phyloP scores from a whole-genome alignment of 2,888 invertebrate species.

The Drosophila prolongata region DNA sequence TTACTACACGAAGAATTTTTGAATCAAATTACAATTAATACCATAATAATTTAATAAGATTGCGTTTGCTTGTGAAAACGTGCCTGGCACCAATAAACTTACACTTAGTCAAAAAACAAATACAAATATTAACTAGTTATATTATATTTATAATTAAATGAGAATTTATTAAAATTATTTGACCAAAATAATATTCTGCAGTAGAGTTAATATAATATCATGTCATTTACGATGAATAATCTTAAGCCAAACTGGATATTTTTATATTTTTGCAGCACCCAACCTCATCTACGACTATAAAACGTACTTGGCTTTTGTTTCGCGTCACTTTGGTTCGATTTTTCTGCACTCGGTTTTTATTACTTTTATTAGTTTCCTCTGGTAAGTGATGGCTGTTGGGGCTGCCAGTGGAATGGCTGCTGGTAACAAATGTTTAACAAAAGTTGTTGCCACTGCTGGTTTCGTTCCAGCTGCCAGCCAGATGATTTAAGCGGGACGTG shows the following conservation, averaged over 20 bases:
- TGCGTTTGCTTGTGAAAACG: not conserved
- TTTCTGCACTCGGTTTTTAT: slow-evolving; percentile 50
- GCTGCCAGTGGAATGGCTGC: slow-evolving; percentile 40
- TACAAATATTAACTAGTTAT: no score
- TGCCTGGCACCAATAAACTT: not conserved
- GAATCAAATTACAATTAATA: slow-evolving; percentile 2
- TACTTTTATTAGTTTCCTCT: slow-evolving; percentile 55
- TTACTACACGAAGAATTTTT: not conserved
- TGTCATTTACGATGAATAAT: no score
- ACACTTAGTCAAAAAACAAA: no score
- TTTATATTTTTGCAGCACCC: not conserved
- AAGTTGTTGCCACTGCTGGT: slow-evolving; percentile 69
- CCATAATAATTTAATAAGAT: slow-evolving; percentile 1
- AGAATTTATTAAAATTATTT: no score
- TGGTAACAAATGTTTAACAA: slow-evolving; percentile 69
- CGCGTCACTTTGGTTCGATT: slow-evolving; percentile 37
- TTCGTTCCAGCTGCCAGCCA: slow-evolving; percentile 74
- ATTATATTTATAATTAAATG: no score
- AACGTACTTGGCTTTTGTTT: slow-evolving; percentile 27
- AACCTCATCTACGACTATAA: slow-evolving; percentile 4
- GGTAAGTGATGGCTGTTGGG: slow-evolving; percentile 61
- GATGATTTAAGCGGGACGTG: slow-evolving; percentile 73
- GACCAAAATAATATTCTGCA: no score
- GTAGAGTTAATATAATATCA: no score
- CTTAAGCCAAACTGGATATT: no score